Evolutionary conservation across 2,113 vertebrate genomes (phyloP), one percentile per base, ranked within the genome.

Genomic region (Cardinalis cardinalis): DNA sequence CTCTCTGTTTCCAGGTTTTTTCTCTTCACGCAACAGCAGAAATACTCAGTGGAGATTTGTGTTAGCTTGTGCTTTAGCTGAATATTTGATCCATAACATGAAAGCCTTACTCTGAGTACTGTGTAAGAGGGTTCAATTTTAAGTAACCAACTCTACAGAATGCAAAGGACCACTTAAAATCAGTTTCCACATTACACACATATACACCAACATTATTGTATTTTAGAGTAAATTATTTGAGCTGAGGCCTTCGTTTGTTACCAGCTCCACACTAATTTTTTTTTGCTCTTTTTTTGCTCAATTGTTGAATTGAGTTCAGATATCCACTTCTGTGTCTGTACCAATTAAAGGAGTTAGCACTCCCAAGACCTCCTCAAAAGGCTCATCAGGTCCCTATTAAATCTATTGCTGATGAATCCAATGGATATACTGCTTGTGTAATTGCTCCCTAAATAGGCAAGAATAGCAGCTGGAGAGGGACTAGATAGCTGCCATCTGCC

Each of bases 91-190:
- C 53, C 31, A 12, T 58, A 69, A 86, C 51, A 46, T 75, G 23
- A 58, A 94, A 90, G 46, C 10, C 56, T 73, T 73, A 80, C 26
- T 61, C 26, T 65, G n/a, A 81, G 29, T 52, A 49, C 36, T 34
- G n/a, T 38, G 23, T 49, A 69, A 31, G 38, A 84, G 18, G 2
- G 15, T 21, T 87, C 26, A 36, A 41, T 75, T 87, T 5, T 13
- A 90, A 75, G 58, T 61, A 81, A 92, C 25, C 31, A 55, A 49
- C 18, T 31, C 58, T 48, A 63, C 7, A 87, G 36, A 92, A 84
- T 63, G 80, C n/a, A 79, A 93, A 89, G 21, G 56, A 78, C 16
- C 18, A 14, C 56, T 87, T 89, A 70, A 94, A 94, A 85, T 46
- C 55, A 59, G 34, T 71, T 81, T 84, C 55, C 48, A 17, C 49